phyloP scores from a whole-genome alignment of 2,888 invertebrate genomes.

The Hoplodrina ambigua region DNA sequence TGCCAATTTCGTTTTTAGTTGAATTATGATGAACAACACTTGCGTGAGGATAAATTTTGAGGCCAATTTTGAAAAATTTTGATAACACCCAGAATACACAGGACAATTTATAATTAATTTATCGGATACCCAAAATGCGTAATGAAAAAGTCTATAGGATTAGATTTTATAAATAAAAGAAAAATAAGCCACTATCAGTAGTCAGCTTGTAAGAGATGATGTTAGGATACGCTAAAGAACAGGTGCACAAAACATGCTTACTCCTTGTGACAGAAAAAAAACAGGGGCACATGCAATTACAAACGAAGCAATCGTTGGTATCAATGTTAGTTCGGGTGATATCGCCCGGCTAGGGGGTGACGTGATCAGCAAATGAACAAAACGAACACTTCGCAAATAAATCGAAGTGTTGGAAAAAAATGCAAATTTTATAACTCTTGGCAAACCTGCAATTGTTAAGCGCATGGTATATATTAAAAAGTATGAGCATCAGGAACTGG shows the following conservation, averaged over 20 bases:
- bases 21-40: slow-evolving; percentile 65
- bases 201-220: slow-evolving; percentile 41
- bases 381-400: slow-evolving; percentile 75
- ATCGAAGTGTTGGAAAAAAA: slow-evolving; percentile 86
- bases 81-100: slow-evolving; percentile 79
- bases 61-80: slow-evolving; percentile 68
- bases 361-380: slow-evolving; percentile 74
- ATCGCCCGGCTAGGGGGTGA: slow-evolving; percentile 70
- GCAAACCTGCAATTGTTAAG: slow-evolving; percentile 91
- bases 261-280: slow-evolving; percentile 45
- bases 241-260: slow-evolving; percentile 62
- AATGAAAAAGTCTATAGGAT: slow-evolving; percentile 56
- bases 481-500: slow-evolving; percentile 65
- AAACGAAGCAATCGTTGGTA: slow-evolving; percentile 61
- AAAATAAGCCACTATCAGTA: slow-evolving; percentile 55
- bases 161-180: slow-evolving; percentile 55
- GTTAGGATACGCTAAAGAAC: slow-evolving; percentile 56
- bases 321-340: slow-evolving; percentile 37
- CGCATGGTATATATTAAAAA: slow-evolving; percentile 69
- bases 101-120: slow-evolving; percentile 59
- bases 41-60: slow-evolving; percentile 73
- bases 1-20: slow-evolving; percentile 78
- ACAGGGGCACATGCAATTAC: slow-evolving; percentile 71
- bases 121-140: slow-evolving; percentile 64
- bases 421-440: slow-evolving; percentile 90